Evolutionary conservation across 23 tunicate genomes (phyloP), one percentile per base, ranked within the genome.

Genomic region (Trididemnum miniatum): DNA sequence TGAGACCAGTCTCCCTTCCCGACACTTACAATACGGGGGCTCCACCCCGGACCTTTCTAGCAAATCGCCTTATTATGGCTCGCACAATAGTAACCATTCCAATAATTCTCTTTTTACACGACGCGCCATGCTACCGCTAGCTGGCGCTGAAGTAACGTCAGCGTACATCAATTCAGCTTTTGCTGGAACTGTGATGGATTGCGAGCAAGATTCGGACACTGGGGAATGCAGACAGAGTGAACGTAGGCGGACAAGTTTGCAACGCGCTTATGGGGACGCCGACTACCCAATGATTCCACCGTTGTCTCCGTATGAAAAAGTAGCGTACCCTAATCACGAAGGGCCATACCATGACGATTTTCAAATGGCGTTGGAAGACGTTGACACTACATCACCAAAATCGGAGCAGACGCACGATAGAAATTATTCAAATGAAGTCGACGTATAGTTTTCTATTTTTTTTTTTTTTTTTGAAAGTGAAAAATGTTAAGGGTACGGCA

Each of bases 31-130:
- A 18, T 79, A 39, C 51, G 79, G 84, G 50, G 90, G 84, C 1
- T 86, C 90, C 7, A 86, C 90, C 31, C 90, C 90, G 35, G 90
- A 86, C 59, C 72, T 86, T 1, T 39, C 83, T 18, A 29, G 82
- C 65, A 33, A 5, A 24, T 69, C 90, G 59, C 84, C 90, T 1
- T 86, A 78, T 49, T 86, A 86, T 65, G 71, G 83, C 18, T 28
- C 39, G 28, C 90, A 80, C 34, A 79, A 71, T 34, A 31, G 35
- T 51, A 76, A 76, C 66, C 77, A 77, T 31, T 77, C 82, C 5
- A 51, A 52, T 67, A 73, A 39, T 59, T 9, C 35, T 28, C n/a
- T 67, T 32, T 33, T 31, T 67, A 12, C 9, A 7, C 38, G 7
- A 26, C 5, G 25, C 38, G 3, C 9, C 20, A 4, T 24, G 29